A percentile compares a stretch with the other conserved stretches of the same genome.
Evolutionary conservation across 2,797 vertebrate species (phyloP).

Genomic region (Alca torda): DNA sequence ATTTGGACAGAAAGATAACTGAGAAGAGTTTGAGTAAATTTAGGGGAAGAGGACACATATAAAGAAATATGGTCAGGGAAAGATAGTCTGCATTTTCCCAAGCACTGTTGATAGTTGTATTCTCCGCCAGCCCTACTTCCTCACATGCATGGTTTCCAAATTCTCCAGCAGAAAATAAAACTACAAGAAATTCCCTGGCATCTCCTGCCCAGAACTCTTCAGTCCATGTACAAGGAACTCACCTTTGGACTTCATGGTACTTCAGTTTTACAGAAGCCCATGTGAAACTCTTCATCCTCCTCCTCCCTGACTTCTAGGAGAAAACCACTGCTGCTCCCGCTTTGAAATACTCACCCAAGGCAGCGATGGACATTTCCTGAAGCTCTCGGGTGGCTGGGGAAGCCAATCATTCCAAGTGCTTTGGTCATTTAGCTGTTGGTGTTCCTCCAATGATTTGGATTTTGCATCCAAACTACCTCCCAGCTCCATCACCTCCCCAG

Average conservation of each 20-base stretch:
- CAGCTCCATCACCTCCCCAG: not conserved
- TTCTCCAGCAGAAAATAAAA: not conserved
- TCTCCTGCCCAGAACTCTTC: accelerated
- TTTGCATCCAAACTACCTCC: not conserved
- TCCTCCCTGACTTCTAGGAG: not conserved
- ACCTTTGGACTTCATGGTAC: accelerated
- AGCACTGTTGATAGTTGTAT: not conserved
- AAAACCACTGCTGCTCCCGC: not conserved
- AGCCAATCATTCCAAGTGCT: accelerated
- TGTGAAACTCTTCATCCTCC: not conserved
- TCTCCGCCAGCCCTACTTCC: not conserved
- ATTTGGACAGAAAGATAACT: not conserved
- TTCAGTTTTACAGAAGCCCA: not conserved
- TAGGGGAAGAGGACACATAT: not conserved
- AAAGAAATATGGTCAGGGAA: not conserved
- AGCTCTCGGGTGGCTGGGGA: not conserved
- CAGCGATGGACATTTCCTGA: not conserved
- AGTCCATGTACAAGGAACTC: accelerated
- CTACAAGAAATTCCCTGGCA: not conserved
- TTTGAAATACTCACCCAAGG: not conserved
- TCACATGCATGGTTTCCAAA: not conserved
- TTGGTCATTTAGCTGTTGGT: not conserved
- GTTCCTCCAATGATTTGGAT: not conserved
- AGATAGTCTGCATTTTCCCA: not conserved
- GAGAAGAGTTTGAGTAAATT: not conserved